These are phyloP conservation scores for Chrysopilus asiliformis DNA, from an alignment of 2,888 invertebrate genomes.

Conservation along the genomic window DNA sequence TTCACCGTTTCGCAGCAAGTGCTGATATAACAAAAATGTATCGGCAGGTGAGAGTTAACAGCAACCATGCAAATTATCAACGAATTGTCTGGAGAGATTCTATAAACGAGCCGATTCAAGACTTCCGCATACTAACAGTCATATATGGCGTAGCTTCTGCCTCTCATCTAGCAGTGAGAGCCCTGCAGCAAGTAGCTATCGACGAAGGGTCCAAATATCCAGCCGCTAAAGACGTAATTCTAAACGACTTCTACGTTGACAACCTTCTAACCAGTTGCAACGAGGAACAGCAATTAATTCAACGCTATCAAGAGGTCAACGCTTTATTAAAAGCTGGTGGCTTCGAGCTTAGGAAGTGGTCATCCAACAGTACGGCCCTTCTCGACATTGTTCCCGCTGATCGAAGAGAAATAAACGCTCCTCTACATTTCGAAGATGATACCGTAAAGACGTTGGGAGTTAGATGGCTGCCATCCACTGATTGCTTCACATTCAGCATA, in stretches of 20 bases:
- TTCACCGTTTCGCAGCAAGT: background rate
- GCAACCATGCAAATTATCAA: background rate
- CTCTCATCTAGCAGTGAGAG: conserved; percentile 10
- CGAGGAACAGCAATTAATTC: background rate
- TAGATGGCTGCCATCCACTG: background rate
- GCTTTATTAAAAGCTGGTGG: background rate
- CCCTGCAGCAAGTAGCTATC: conserved; percentile 9
- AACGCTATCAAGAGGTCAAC: background rate
- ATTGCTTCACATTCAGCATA: background rate
- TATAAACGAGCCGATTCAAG: conserved; percentile 7
- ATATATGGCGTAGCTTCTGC: conserved; percentile 12
- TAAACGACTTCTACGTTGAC: conserved; percentile 10
- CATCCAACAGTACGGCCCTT: background rate
- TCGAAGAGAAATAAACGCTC: background rate
- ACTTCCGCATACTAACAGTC: conserved; percentile 10
- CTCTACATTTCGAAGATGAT: background rate
- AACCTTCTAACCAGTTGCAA: conserved; percentile 8
- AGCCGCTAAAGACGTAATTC: conserved; percentile 4
- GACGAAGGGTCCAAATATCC: background rate
- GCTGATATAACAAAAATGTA: conserved; percentile 1
- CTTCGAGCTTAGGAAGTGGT: background rate
- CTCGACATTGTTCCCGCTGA: background rate
- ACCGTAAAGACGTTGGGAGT: background rate
- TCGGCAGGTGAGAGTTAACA: background rate
- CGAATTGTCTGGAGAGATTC: conserved; percentile 6